These are phyloP conservation scores for Laticauda laticaudata DNA, from an alignment of 2,113 vertebrate species.

Conservation along the genomic window DNA sequence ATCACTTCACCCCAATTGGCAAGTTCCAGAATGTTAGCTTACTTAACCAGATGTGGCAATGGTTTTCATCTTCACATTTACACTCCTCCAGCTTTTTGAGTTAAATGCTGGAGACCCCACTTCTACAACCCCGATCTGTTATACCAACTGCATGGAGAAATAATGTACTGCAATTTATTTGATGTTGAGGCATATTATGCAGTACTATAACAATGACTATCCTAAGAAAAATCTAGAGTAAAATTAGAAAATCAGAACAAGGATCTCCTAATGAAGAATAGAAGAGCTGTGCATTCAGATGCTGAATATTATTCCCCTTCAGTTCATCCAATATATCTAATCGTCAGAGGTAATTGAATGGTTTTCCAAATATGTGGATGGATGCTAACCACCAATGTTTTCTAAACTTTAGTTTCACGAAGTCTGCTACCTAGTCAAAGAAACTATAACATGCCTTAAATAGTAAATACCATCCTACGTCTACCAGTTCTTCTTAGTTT, in stretches of 20 bases:
- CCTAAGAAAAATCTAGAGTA: neutral
- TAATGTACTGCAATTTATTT: neutral
- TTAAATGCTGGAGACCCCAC: neutral
- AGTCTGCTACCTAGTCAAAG: neutral
- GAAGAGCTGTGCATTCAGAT: neutral
- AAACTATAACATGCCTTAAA: neutral
- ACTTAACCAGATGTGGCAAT: neutral
- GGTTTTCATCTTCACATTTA: neutral
- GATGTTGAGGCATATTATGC: neutral
- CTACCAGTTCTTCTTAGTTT: neutral
- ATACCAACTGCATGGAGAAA: neutral
- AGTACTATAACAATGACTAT: neutral
- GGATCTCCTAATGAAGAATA: neutral
- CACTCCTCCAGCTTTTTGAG: neutral
- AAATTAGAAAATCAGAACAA: neutral
- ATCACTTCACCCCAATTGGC: conserved; percentile 27
- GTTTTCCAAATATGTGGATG: neutral
- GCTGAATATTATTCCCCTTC: neutral
- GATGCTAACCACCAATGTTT: neutral
- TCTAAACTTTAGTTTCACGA: neutral
- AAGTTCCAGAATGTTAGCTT: conserved; percentile 17
- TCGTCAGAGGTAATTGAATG: neutral
- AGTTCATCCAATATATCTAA: neutral
- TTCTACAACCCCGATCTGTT: neutral
- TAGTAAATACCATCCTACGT: neutral